phyloP scores from a whole-genome alignment of 2,113 vertebrate genomes.

The Channa maculata region DNA sequence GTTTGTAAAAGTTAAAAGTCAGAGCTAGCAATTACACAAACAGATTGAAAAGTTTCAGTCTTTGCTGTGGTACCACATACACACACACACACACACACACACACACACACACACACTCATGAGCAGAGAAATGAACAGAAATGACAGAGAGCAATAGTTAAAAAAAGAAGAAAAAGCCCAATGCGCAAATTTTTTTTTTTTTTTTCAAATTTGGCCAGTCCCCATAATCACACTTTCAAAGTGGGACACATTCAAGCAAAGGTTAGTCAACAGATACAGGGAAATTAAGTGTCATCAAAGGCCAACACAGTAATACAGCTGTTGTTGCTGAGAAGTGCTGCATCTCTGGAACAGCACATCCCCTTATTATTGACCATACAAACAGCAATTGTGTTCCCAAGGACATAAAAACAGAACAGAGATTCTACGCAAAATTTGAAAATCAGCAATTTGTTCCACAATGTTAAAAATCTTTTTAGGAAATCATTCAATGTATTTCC shows the following conservation, averaged over 20 bases:
- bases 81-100: conserved; percentile 14
- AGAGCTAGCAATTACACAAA: conserved; percentile 25
- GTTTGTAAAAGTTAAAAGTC: conserved; percentile 1
- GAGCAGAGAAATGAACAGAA: not conserved
- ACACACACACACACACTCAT: not conserved
- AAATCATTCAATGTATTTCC: not conserved
- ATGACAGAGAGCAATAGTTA: not conserved
- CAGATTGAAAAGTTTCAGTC: not conserved
- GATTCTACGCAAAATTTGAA: not conserved
- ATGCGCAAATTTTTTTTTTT: not conserved
- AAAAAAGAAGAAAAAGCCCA: not conserved
- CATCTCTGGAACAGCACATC: conserved; percentile 6
- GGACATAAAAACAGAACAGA: conserved; percentile 2
- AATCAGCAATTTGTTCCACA: not conserved
- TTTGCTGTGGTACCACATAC: not conserved
- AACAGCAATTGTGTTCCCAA: conserved; percentile 28
- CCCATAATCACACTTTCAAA: conserved; percentile 4
- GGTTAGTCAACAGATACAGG: conserved; percentile 7
- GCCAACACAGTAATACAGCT: conserved; percentile 13
- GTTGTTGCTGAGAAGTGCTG: not conserved
- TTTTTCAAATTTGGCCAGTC: not conserved
- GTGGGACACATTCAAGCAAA: conserved; percentile 8
- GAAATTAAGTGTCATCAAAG: conserved; percentile 28
- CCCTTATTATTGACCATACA: conserved; percentile 18
- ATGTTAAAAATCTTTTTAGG: not conserved